These are phyloP conservation scores for Styela clava DNA, from an alignment of 23 tunicate genomes.

Conservation along the genomic window DNA sequence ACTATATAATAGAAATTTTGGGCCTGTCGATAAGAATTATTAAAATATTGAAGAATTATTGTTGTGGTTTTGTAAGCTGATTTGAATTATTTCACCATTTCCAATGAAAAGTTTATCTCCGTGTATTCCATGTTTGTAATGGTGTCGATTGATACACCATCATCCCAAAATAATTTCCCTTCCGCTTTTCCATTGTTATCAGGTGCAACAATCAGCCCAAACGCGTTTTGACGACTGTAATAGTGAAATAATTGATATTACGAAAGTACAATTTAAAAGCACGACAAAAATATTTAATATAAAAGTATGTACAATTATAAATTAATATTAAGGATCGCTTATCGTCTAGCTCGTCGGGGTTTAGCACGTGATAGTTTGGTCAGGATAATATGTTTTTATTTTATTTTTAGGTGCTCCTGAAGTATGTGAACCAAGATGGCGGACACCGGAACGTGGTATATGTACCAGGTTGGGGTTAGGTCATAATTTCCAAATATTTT, in stretches of 20 bases:
- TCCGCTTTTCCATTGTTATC: conserved; percentile 48
- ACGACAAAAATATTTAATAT: not conserved
- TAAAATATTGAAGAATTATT: too few relatives aligned
- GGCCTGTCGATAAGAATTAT: too few relatives aligned
- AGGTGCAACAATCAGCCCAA: conserved; percentile 54
- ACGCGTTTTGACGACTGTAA: conserved; percentile 58
- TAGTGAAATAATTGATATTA: not conserved
- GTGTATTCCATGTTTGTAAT: conserved; percentile 4
- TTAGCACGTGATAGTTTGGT: too few relatives aligned
- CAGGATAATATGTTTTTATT: too few relatives aligned
- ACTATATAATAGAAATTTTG: too few relatives aligned
- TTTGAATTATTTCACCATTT: conserved; percentile 30
- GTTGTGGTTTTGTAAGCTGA: not conserved
- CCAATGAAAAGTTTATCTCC: conserved; percentile 29
- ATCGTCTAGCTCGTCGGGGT: not conserved
- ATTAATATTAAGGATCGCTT: not conserved
- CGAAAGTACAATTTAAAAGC: not conserved
- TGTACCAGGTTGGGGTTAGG: too few relatives aligned
- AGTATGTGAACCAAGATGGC: too few relatives aligned
- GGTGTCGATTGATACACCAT: conserved; percentile 67
- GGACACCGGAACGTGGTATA: too few relatives aligned
- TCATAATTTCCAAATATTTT: too few relatives aligned
- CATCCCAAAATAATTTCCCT: conserved; percentile 89
- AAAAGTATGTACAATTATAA: not conserved
- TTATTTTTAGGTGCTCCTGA: too few relatives aligned